Conservation (phyloP, 2,113 vertebrate species). For the Lophius piscatorius region DNA sequence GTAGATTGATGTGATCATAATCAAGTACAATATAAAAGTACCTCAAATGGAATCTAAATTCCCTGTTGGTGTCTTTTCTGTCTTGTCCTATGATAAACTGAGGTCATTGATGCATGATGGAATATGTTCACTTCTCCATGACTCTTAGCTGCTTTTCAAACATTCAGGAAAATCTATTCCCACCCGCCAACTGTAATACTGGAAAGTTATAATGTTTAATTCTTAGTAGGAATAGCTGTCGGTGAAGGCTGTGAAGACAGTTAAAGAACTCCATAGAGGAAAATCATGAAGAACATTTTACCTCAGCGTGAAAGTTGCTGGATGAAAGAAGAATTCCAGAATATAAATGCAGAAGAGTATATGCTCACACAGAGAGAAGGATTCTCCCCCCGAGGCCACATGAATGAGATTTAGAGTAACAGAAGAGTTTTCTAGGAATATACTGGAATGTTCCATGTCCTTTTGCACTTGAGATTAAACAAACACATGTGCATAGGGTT, state of each 20-base stretch:
- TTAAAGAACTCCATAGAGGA: constrained; percentile 24
- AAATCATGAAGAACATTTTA: constrained; percentile 21
- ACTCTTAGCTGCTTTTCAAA: not conserved
- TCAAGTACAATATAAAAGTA: too few relatives aligned
- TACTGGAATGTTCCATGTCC: constrained; percentile 45
- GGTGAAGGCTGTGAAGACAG: constrained; percentile 2
- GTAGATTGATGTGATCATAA: too few relatives aligned
- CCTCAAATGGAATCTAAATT: too few relatives aligned
- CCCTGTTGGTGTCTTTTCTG: too few relatives aligned
- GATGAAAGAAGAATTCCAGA: constrained; percentile 49
- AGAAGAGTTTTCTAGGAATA: constrained; percentile 35
- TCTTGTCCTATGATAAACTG: too few relatives aligned
- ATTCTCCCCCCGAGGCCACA: not conserved
- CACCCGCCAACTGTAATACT: not conserved
- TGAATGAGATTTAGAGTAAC: constrained; percentile 22
- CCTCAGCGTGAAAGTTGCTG: constrained; percentile 33
- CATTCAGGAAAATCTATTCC: not conserved
- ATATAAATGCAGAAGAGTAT: constrained; percentile 33
- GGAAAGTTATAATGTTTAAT: constrained; percentile 15
- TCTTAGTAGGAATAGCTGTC: constrained; percentile 30
- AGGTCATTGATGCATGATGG: constrained; percentile 2
- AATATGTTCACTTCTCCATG: too few relatives aligned
- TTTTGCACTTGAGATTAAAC: constrained; percentile 55
- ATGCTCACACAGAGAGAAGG: constrained; percentile 24
- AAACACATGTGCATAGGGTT: constrained; percentile 16